Evolutionary conservation across 1,140 invertebrate genomes (phyloP).

Genomic region (Hirudo medicinalis): DNA sequence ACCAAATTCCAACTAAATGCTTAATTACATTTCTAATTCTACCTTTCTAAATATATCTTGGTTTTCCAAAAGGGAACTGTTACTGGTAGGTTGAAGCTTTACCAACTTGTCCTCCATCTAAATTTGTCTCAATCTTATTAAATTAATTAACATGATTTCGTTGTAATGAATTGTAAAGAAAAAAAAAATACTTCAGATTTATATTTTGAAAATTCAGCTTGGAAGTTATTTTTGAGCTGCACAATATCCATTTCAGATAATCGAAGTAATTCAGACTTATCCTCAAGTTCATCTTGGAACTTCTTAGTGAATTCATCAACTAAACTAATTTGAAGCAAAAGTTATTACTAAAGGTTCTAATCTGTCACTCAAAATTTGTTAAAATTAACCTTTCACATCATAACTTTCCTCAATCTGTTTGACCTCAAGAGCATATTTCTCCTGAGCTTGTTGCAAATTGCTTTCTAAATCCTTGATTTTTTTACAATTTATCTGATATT

Average conservation of each 20-base stretch:
- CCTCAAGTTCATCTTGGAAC: not conserved
- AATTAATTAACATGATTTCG: not conserved
- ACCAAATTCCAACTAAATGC: too few species aligned
- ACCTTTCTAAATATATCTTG: conserved; percentile 12
- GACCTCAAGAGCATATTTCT: too few species aligned
- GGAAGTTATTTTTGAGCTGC: not conserved
- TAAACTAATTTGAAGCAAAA: not conserved
- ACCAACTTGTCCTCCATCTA: conserved; percentile 7
- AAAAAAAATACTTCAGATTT: not conserved
- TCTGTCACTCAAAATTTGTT: too few species aligned
- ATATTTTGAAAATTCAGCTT: conserved; percentile 1
- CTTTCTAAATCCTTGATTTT: too few species aligned
- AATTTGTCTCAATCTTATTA: not conserved
- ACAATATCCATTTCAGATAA: not conserved
- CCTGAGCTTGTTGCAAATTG: too few species aligned
- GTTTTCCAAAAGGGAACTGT: not conserved
- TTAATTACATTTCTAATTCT: not conserved
- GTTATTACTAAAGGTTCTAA: too few species aligned
- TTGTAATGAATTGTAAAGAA: not conserved
- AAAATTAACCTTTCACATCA: too few species aligned
- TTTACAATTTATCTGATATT: too few species aligned
- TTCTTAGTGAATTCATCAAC: not conserved
- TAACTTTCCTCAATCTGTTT: too few species aligned
- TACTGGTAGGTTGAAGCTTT: not conserved
- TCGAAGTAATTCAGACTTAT: not conserved